Evolutionary conservation across 1,140 invertebrate species (phyloP).

Genomic region (Bactericera cockerelli): DNA sequence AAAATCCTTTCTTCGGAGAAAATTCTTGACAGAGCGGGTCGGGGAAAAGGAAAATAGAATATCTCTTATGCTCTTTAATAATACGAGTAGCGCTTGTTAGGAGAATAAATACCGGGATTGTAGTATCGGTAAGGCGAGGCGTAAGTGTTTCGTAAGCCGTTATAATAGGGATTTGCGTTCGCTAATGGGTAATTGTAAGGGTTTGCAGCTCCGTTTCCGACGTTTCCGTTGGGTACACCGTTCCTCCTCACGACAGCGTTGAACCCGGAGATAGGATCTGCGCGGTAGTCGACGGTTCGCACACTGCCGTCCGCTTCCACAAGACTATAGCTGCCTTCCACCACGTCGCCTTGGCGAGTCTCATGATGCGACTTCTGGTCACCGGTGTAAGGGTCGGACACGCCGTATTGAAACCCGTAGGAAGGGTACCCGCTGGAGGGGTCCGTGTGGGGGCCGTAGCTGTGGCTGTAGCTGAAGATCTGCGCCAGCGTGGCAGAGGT

Average conservation of each 20-base stretch:
- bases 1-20: too few species aligned
- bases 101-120: background rate
- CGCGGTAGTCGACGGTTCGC: slow-evolving; percentile 31
- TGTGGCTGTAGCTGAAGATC: too few species aligned
- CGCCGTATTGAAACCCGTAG: slow-evolving; percentile 37
- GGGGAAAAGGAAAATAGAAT: too few species aligned
- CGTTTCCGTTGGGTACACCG: background rate
- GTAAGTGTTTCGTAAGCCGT: background rate
- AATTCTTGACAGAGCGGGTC: too few species aligned
- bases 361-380: slow-evolving; percentile 35
- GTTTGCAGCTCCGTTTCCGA: background rate
- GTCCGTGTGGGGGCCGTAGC: too few species aligned
- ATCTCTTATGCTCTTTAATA: background rate
- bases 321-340: slow-evolving; percentile 36
- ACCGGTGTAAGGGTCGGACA: slow-evolving; percentile 34
- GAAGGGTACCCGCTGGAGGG: slow-evolving; percentile 20
- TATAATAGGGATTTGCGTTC: slow-evolving; percentile 3
- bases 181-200: slow-evolving; percentile 2
- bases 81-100: background rate
- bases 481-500: too few species aligned
- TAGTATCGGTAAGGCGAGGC: background rate
- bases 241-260: slow-evolving; percentile 28
- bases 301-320: slow-evolving; percentile 31
- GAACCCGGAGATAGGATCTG: slow-evolving; percentile 31
- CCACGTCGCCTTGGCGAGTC: slow-evolving; percentile 31